Conservation (phyloP, 2,797 vertebrate genomes). For the Acipenser ruthenus region DNA sequence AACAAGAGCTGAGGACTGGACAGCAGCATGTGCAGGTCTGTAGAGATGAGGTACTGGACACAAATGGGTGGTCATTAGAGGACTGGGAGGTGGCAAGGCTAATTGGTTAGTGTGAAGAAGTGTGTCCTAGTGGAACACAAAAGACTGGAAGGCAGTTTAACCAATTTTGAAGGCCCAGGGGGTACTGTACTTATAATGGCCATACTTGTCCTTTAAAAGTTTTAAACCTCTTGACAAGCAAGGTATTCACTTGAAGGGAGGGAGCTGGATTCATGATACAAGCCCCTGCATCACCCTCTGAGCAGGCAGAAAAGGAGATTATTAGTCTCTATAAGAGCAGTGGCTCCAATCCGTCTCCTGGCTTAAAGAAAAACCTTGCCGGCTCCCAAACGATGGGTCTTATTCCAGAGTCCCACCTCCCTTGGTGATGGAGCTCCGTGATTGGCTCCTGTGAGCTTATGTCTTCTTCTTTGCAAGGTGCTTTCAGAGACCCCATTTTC, state of each 20-base stretch:
- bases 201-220: neutral
- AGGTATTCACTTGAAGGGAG: neutral
- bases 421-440: slow-evolving; percentile 17
- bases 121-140: no score
- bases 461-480: slow-evolving; percentile 31
- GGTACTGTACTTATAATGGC: no score
- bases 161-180: no score
- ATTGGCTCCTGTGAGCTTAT: slow-evolving; percentile 35
- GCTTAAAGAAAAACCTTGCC: slow-evolving; percentile 24
- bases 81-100: no score
- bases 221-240: neutral
- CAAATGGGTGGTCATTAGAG: no score
- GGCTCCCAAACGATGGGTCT: slow-evolving; percentile 19
- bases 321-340: slow-evolving; percentile 12
- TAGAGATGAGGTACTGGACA: no score
- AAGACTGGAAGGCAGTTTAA: no score
- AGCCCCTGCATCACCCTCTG: slow-evolving; percentile 19
- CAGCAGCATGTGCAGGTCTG: no score
- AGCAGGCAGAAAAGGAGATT: slow-evolving; percentile 22
- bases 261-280: slow-evolving; percentile 28
- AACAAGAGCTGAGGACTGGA: no score
- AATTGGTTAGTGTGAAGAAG: no score
- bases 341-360: slow-evolving; percentile 19
- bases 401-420: slow-evolving; percentile 21
- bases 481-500: slow-evolving; percentile 50